phyloP scores from a whole-genome alignment of 2,888 invertebrate genomes.

The Platycheirus albimanus region DNA sequence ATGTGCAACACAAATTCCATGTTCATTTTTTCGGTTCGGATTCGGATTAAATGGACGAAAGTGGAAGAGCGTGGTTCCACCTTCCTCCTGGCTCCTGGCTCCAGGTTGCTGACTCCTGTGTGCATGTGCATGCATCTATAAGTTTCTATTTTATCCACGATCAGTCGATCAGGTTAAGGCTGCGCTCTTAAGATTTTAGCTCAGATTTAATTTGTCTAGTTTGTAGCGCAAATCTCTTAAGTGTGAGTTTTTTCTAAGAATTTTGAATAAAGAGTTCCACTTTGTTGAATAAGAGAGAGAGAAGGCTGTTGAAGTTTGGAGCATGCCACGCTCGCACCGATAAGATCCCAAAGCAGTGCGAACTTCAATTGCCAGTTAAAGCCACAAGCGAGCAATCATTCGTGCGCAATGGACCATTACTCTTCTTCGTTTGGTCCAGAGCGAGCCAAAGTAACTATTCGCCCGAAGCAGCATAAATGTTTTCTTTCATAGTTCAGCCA shows the following conservation, averaged over 20 bases:
- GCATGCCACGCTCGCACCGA: constrained; percentile 30
- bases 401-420: constrained; percentile 73
- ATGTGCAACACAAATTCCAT: constrained; percentile 48
- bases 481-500: neutral
- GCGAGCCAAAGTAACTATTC: constrained; percentile 55
- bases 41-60: neutral
- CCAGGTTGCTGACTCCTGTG: too few species aligned
- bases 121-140: constrained; percentile 4
- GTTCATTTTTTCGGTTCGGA: constrained; percentile 13
- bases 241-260: too few species aligned
- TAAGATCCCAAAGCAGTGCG: constrained; percentile 50
- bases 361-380: constrained; percentile 62
- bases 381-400: constrained; percentile 72
- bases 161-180: too few species aligned
- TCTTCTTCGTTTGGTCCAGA: constrained; percentile 67
- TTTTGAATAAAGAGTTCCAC: constrained; percentile 27
- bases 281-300: constrained; percentile 45
- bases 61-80: too few species aligned
- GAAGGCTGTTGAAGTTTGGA: constrained; percentile 5
- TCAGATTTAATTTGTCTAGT: constrained; percentile 22
- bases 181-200: constrained; percentile 56
- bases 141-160: neutral
- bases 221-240: constrained; percentile 64
- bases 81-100: too few species aligned
- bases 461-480: constrained; percentile 62